phyloP scores from a whole-genome alignment of 2,113 vertebrate species.

The Gasterosteus nipponicus region DNA sequence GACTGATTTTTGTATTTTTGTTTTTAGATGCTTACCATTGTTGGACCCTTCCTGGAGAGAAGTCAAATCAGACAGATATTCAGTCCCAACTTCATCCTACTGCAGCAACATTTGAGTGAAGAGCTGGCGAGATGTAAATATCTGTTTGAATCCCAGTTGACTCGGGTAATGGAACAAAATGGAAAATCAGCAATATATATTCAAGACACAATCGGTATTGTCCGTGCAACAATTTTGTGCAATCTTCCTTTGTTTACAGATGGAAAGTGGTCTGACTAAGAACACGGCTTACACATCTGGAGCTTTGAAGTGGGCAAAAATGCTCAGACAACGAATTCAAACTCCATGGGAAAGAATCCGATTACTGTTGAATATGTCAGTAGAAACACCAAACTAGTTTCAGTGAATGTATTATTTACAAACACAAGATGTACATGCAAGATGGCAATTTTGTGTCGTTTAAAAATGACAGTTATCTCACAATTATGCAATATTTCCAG shows the following conservation, averaged over 20 bases:
- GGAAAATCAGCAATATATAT: background rate
- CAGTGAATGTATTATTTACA: background rate
- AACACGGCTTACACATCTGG: constrained; percentile 83
- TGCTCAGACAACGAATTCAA: constrained; percentile 80
- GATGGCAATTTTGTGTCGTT: background rate
- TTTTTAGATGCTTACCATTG: constrained; percentile 81
- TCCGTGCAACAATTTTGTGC: background rate
- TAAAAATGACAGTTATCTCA: background rate
- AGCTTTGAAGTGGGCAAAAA: constrained; percentile 82
- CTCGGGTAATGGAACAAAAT: constrained; percentile 72
- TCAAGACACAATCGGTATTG: background rate
- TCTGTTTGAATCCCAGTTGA: constrained; percentile 74
- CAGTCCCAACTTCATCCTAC: constrained; percentile 77
- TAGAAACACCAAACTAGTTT: constrained; percentile 23
- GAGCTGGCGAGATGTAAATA: constrained; percentile 83
- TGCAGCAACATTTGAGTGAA: constrained; percentile 79
- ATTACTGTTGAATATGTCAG: constrained; percentile 78
- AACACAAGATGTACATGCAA: background rate
- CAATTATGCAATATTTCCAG: constrained; percentile 53
- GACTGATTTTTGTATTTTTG: constrained; percentile 30
- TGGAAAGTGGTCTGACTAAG: constrained; percentile 76
- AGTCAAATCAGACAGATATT: constrained; percentile 82
- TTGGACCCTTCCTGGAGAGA: constrained; percentile 85
- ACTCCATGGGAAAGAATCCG: constrained; percentile 80
- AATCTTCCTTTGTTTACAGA: constrained; percentile 62